Percentiles rank a stretch among this genome's conserved stretches.
Evolutionary conservation across 1,140 invertebrate species (phyloP).

Genomic region (Drosophila tsacasi): DNA sequence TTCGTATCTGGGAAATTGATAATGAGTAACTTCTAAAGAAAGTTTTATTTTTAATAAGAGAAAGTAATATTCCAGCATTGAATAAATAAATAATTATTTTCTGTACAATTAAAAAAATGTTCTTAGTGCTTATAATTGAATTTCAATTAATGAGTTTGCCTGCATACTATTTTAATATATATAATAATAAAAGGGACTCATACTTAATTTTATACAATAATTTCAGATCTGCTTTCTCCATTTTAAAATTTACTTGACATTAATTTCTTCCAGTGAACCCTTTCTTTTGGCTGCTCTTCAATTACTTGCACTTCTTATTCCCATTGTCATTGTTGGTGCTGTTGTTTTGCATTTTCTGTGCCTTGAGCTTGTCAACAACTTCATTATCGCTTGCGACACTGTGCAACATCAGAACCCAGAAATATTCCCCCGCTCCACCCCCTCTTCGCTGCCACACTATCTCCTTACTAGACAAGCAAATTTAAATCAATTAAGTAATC

Average conservation of each 20-base stretch:
- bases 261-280: constrained; percentile 24
- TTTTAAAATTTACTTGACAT: background rate
- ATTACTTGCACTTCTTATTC: constrained; percentile 64
- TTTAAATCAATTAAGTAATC: constrained; percentile 83
- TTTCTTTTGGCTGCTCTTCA: constrained; percentile 60
- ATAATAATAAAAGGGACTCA: background rate
- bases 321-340: constrained; percentile 38
- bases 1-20: background rate
- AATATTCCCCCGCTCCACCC: background rate
- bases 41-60: background rate
- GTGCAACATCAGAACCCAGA: constrained; percentile 52
- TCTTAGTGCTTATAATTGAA: too few relatives aligned
- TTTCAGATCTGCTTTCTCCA: too few relatives aligned
- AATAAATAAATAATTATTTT: background rate
- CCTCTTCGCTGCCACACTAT: background rate
- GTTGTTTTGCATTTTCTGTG: constrained; percentile 64
- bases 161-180: too few relatives aligned
- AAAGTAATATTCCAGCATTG: background rate
- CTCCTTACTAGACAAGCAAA: constrained; percentile 73
- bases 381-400: constrained; percentile 76
- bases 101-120: too few relatives aligned
- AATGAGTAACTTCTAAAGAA: background rate
- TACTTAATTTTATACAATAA: too few relatives aligned
- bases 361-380: constrained; percentile 78
- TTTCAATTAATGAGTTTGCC: too few relatives aligned